A percentile compares a stretch with the other conserved stretches of the same genome.
phyloP scores from a whole-genome alignment of 2,888 invertebrate species.

The Vannuccia rotundouncinata region DNA sequence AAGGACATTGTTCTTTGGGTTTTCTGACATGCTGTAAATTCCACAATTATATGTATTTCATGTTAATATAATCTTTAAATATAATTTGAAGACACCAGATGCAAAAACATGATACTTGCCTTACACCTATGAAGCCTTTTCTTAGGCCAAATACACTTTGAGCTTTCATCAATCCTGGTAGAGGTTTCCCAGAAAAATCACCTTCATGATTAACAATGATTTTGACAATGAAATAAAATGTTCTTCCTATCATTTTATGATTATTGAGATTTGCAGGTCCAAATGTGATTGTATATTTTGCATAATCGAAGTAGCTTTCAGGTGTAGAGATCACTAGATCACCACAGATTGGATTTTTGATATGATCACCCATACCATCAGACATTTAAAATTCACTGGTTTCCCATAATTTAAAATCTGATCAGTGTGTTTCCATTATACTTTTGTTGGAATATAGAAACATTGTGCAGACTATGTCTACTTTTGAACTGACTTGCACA shows the following conservation, averaged over 20 bases:
- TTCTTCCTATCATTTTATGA: too few species aligned
- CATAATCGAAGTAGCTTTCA: neutral
- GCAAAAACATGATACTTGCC: neutral
- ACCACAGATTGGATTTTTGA: neutral
- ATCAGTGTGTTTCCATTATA: neutral
- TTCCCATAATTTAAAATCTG: neutral
- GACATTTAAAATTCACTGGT: neutral
- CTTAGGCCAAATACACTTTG: too few species aligned
- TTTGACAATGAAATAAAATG: too few species aligned
- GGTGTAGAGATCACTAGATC: neutral
- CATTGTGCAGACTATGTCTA: neutral
- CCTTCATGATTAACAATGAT: neutral
- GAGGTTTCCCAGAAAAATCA: neutral
- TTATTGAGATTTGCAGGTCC: too few species aligned
- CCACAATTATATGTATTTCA: neutral
- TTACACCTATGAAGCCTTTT: too few species aligned
- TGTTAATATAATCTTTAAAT: neutral
- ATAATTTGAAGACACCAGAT: neutral
- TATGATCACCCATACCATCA: neutral
- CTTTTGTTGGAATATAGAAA: neutral
- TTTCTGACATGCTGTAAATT: neutral
- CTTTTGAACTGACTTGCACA: neutral
- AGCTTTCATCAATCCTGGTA: neutral
- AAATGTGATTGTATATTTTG: neutral
- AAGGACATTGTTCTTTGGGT: neutral